phyloP scores from a whole-genome alignment of 2,797 vertebrate species.

The Myoxocephalus aenaeus region DNA sequence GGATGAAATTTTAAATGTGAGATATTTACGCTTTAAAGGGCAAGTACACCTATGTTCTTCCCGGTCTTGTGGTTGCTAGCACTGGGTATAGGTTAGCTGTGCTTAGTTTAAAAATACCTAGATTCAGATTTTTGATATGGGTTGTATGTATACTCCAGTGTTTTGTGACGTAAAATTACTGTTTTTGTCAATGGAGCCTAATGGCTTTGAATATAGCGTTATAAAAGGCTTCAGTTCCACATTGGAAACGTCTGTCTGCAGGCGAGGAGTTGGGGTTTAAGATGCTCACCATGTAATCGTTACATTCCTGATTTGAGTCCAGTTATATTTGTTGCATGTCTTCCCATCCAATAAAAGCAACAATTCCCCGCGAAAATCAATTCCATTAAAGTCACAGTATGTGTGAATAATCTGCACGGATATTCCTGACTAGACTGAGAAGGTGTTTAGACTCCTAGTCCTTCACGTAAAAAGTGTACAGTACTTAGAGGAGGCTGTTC shows the following conservation, averaged over 20 bases:
- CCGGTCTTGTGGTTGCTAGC: too few relatives aligned
- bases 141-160: neutral
- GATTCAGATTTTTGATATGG: neutral
- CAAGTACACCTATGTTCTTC: neutral
- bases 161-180: neutral
- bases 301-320: accelerated
- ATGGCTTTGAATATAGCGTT: too few relatives aligned
- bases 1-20: neutral
- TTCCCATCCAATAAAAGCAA: neutral
- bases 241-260: too few relatives aligned
- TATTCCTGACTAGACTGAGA: neutral
- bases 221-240: too few relatives aligned
- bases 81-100: neutral
- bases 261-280: neutral
- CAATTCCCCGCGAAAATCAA: neutral
- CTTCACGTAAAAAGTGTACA: neutral
- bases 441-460: neutral
- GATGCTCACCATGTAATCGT: neutral
- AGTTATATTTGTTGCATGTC: neutral
- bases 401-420: neutral
- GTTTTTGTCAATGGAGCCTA: too few relatives aligned
- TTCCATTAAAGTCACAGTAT: neutral
- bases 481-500: neutral
- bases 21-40: neutral
- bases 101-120: neutral